Percentiles rank a stretch among this genome's conserved stretches.
phyloP scores from a whole-genome alignment of 2,888 invertebrate species.

The Neoitamus cyanurus region DNA sequence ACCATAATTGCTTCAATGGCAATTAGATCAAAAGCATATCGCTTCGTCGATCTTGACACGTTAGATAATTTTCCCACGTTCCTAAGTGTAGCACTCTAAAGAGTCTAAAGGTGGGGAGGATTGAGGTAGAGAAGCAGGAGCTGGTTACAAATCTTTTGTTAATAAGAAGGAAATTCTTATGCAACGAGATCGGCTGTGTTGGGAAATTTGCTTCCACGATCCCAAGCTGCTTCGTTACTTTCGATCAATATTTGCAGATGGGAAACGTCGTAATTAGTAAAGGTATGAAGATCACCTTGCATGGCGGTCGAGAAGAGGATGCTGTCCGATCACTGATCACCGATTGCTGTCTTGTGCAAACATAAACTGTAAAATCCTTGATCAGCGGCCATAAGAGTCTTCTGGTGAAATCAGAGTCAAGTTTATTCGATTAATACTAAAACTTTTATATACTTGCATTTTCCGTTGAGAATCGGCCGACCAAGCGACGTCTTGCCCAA shows the following conservation, averaged over 20 bases:
- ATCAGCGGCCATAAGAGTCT: background rate
- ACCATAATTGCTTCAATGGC: background rate
- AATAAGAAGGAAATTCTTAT: conserved; percentile 9
- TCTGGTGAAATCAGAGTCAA: background rate
- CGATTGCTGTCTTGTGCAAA: background rate
- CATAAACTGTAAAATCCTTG: conserved; percentile 6
- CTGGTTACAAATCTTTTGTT: background rate
- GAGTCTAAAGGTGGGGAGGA: background rate
- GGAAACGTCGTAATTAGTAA: background rate
- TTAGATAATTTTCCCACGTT: conserved; percentile 11
- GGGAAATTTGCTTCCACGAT: background rate
- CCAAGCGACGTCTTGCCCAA: background rate
- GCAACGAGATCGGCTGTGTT: background rate
- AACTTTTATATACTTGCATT: conserved; percentile 40
- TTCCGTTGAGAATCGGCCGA: background rate
- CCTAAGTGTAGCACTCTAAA: background rate
- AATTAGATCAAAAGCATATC: conserved; percentile 6
- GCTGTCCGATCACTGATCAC: background rate
- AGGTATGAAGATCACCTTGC: background rate
- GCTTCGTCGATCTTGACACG: background rate
- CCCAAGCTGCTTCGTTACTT: background rate
- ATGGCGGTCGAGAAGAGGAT: background rate
- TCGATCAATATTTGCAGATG: background rate
- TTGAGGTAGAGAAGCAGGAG: background rate
- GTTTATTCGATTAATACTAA: conserved; percentile 8